Conservation (phyloP, 2,113 vertebrate genomes). For the Sigmodon hispidus region DNA sequence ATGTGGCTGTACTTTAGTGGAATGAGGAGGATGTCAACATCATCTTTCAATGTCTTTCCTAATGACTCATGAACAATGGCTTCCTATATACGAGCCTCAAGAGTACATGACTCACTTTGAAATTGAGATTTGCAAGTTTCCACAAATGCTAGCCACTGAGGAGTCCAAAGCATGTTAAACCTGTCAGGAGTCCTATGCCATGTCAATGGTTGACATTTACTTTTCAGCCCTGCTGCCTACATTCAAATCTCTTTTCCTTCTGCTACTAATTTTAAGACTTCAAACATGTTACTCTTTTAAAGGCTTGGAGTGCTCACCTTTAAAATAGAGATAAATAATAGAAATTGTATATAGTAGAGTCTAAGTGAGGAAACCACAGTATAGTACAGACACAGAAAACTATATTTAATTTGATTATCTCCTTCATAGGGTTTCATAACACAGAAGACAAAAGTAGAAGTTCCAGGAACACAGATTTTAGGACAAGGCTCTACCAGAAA, state of each 20-base stretch:
- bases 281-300: neutral
- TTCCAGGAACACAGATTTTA: constrained; percentile 16
- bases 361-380: constrained; percentile 20
- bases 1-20: constrained; percentile 28
- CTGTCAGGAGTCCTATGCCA: neutral
- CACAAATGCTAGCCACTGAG: neutral
- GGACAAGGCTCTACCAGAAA: neutral
- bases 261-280: constrained; percentile 17
- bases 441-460: neutral
- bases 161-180: neutral
- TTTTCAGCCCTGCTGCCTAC: neutral
- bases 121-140: neutral
- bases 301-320: constrained; percentile 31
- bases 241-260: neutral
- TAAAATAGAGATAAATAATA: constrained; percentile 14
- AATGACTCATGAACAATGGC: constrained; percentile 41
- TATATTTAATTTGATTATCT: neutral
- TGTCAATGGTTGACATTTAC: neutral
- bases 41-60: constrained; percentile 55
- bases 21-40: constrained; percentile 21
- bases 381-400: neutral
- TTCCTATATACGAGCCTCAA: neutral
- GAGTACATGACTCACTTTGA: neutral
- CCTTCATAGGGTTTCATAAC: constrained; percentile 1
- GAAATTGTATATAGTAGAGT: neutral